A percentile compares a stretch with the other conserved stretches of the same genome.
Conservation (phyloP, 2,888 invertebrate species). For the Lobophora halterata region DNA sequence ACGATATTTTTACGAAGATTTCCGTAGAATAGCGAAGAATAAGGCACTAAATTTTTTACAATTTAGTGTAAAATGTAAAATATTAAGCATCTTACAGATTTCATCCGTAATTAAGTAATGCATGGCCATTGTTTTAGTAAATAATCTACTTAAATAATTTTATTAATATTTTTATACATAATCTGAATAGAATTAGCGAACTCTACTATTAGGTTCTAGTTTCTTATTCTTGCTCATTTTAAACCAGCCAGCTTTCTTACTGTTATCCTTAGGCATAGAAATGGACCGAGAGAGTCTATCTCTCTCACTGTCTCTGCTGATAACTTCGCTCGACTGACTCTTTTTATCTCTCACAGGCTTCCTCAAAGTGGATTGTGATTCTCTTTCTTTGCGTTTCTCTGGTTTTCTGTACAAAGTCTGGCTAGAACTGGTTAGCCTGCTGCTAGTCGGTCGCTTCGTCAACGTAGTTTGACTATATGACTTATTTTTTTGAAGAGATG, state of each 20-base stretch:
- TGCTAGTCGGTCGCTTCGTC: slow-evolving; percentile 56
- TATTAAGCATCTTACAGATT: too few relatives aligned
- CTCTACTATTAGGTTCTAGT: slow-evolving; percentile 64
- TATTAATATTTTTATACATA: background rate
- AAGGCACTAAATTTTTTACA: too few relatives aligned
- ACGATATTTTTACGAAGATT: too few relatives aligned
- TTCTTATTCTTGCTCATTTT: slow-evolving; percentile 80
- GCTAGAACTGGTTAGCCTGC: slow-evolving; percentile 62
- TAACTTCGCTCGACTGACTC: slow-evolving; percentile 83
- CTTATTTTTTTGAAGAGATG: slow-evolving; percentile 69
- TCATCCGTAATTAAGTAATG: too few relatives aligned
- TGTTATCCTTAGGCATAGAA: slow-evolving; percentile 87
- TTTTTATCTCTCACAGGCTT: slow-evolving; percentile 70
- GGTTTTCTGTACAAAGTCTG: slow-evolving; percentile 69
- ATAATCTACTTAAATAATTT: background rate
- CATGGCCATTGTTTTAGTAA: background rate
- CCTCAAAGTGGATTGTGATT: slow-evolving; percentile 61
- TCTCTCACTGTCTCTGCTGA: slow-evolving; percentile 74
- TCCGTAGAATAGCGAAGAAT: too few relatives aligned
- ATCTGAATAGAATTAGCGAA: slow-evolving; percentile 46
- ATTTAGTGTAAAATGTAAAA: too few relatives aligned
- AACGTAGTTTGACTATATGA: slow-evolving; percentile 72
- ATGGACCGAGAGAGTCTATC: slow-evolving; percentile 83
- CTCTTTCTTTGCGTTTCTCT: slow-evolving; percentile 57
- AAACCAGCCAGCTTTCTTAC: slow-evolving; percentile 88